These are phyloP conservation scores for Lucifuga dentata DNA, from an alignment of 2,113 vertebrate genomes.

Conservation along the genomic window DNA sequence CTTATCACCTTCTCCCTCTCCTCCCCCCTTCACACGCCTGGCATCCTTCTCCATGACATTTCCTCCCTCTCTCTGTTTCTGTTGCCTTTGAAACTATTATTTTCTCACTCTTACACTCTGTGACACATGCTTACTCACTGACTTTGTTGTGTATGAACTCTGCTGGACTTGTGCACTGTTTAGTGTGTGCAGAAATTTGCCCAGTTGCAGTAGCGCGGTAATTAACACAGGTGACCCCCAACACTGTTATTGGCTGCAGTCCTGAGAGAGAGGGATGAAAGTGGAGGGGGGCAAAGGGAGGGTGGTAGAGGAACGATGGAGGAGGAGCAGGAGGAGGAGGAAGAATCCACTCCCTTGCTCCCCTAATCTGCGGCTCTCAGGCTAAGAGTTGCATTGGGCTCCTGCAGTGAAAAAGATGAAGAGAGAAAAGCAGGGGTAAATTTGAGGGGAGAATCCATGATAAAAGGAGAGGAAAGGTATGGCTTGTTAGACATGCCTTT, in stretches of 20 bases:
- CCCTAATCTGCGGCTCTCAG: slow-evolving; percentile 61
- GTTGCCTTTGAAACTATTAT: slow-evolving; percentile 61
- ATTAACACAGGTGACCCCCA: slow-evolving; percentile 79
- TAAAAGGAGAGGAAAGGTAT: slow-evolving; percentile 8
- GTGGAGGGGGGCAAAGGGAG: slow-evolving; percentile 34
- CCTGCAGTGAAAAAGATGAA: slow-evolving; percentile 30
- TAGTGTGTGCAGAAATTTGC: slow-evolving; percentile 36
- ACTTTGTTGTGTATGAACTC: slow-evolving; percentile 36
- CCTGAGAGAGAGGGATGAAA: slow-evolving; percentile 62
- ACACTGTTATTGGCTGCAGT: slow-evolving; percentile 62
- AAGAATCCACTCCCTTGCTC: slow-evolving; percentile 24
- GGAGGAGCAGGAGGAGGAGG: slow-evolving; percentile 17
- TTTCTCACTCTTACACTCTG: slow-evolving; percentile 47
- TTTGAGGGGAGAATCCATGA: neutral
- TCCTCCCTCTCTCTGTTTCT: slow-evolving; percentile 56
- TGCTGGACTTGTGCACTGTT: neutral
- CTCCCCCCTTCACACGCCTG: slow-evolving; percentile 30
- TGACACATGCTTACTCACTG: slow-evolving; percentile 63
- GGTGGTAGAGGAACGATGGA: slow-evolving; percentile 28
- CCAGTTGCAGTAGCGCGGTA: slow-evolving; percentile 59
- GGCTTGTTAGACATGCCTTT: neutral
- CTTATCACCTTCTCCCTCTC: slow-evolving; percentile 13
- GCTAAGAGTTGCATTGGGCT: slow-evolving; percentile 41
- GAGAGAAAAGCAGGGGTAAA: slow-evolving; percentile 8
- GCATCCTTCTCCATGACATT: slow-evolving; percentile 60